Evolutionary conservation across 2,797 vertebrate genomes (phyloP).

Genomic region (Halcyon leucocephala): DNA sequence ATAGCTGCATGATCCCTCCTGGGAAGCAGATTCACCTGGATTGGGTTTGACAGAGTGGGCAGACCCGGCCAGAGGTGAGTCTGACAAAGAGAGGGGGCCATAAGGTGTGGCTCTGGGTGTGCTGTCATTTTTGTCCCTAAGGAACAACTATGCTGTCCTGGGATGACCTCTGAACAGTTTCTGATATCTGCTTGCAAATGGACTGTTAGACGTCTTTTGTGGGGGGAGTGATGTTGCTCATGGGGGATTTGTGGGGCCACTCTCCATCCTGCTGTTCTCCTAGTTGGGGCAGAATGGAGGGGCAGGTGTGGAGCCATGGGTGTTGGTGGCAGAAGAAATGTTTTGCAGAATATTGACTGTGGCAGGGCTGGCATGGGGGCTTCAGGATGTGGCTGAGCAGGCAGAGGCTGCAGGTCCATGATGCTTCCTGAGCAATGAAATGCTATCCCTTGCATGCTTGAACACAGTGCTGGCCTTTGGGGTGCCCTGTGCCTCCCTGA

Average conservation of each 20-base stretch:
- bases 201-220: background rate
- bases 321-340: background rate
- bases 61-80: background rate
- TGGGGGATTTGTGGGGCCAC: background rate
- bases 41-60: fast-evolving
- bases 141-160: background rate
- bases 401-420: fast-evolving
- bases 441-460: background rate
- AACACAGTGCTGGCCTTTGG: background rate
- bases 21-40: background rate
- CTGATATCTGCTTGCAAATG: background rate
- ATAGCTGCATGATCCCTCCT: background rate
- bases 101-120: background rate
- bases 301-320: background rate
- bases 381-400: background rate
- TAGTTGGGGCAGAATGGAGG: background rate
- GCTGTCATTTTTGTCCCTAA: background rate
- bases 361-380: background rate
- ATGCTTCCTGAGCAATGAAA: background rate
- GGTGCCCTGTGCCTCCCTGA: fast-evolving
- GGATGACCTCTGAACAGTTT: background rate
- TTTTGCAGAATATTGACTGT: background rate
- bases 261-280: background rate
- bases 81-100: background rate
- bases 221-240: background rate